Evolutionary conservation across 2,113 vertebrate genomes (phyloP).

Genomic region (Fregata magnificens): DNA sequence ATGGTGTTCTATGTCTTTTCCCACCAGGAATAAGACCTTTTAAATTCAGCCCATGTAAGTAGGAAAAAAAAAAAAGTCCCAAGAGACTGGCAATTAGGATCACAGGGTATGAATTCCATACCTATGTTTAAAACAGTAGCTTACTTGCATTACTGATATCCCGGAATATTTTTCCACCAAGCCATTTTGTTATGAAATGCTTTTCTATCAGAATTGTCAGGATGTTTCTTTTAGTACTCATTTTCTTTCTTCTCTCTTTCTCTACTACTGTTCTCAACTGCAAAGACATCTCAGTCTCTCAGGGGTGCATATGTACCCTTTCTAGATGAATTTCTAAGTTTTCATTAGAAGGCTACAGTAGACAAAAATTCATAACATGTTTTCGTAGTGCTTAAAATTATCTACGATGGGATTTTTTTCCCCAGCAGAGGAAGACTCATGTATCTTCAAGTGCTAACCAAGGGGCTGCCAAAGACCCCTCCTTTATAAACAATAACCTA

Average conservation of each 20-base stretch:
- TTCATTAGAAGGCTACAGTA: not conserved
- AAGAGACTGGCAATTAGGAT: not conserved
- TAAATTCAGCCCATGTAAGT: not conserved
- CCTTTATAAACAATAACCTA: not conserved
- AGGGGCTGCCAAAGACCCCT: not conserved
- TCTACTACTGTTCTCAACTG: not conserved
- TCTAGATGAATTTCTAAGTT: not conserved
- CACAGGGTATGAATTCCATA: not conserved
- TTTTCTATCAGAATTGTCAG: not conserved
- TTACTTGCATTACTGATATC: not conserved
- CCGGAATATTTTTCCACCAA: not conserved
- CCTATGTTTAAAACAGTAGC: not conserved
- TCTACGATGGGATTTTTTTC: not conserved
- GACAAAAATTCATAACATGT: not conserved
- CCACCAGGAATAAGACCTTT: not conserved
- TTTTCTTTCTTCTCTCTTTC: not conserved
- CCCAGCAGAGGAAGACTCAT: not conserved
- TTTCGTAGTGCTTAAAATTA: not conserved
- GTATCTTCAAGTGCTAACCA: not conserved
- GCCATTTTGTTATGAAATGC: not conserved
- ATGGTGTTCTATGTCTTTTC: not conserved
- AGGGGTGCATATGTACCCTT: not conserved
- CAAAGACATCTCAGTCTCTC: not conserved
- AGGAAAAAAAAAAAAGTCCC: not conserved
- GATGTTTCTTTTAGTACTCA: not conserved